Percentiles rank a stretch among this genome's conserved stretches.
phyloP scores from a whole-genome alignment of 2,113 vertebrate genomes.

The Oceanodroma tethys region DNA sequence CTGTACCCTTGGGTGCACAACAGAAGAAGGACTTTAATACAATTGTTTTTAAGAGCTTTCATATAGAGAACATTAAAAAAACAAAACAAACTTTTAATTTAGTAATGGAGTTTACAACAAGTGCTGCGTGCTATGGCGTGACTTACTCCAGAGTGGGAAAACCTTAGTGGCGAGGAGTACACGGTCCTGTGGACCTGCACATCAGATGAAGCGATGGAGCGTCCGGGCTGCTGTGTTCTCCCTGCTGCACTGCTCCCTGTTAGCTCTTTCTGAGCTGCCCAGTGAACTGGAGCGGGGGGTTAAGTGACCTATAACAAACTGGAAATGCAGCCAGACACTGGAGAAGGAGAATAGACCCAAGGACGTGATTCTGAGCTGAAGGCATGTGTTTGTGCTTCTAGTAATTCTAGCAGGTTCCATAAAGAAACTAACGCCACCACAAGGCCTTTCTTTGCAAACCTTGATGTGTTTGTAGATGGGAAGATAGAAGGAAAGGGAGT shows the following conservation, averaged over 20 bases:
- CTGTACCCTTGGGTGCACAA: not conserved
- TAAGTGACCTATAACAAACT: not conserved
- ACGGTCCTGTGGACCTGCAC: not conserved
- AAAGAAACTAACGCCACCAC: not conserved
- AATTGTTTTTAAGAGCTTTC: not conserved
- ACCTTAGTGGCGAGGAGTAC: no score
- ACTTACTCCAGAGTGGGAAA: not conserved
- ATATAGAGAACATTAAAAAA: not conserved
- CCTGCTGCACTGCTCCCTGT: not conserved
- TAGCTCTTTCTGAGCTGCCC: not conserved
- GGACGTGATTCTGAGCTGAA: not conserved
- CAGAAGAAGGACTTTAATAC: not conserved
- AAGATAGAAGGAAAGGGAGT: not conserved
- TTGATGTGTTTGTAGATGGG: not conserved
- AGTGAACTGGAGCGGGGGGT: not conserved
- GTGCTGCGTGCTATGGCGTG: not conserved
- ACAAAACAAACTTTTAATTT: not conserved
- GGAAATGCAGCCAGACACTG: not conserved
- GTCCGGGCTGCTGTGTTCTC: not conserved
- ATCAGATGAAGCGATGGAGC: fast-evolving
- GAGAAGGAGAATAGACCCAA: not conserved
- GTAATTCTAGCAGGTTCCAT: not conserved
- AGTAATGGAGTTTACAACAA: not conserved
- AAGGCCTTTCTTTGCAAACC: not conserved
- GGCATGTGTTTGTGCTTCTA: not conserved